Evolutionary conservation across 1,140 invertebrate species (phyloP), one percentile per base, ranked within the genome.

Genomic region (Drosophila parvula): DNA sequence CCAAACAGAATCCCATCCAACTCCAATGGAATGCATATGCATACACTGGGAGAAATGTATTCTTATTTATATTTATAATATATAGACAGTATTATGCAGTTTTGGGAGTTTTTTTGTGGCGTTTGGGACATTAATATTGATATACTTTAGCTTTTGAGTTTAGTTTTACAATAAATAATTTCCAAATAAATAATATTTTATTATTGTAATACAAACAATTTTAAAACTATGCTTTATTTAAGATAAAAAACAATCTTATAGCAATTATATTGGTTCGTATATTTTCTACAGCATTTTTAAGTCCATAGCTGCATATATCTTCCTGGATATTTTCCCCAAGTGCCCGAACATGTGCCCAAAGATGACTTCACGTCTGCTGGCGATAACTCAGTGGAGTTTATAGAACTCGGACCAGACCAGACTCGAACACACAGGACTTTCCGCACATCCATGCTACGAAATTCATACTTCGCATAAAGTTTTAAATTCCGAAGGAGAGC

Each of bases 291-390:
- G 30, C 14, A 51, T 16, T 34, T 32, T 12, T 8, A 12, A 18
- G 7, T 1, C 18, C 11, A 14, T 22, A 22, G 22, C 22, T 2
- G 22, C 22, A 2, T 22, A 14, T 8, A 10, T 14, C 16, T 36
- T 16, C 6, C n/a, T 56, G 2, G 6, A 10, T 5, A 18, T 53
- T 67, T 44, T 5, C 34, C 11, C 4, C 5, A 67, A 67, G 61
- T 69, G 61, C 63, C 45, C 32, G 28, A 11, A 44, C 28, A 14
- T 43, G 18, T 56, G 61, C 53, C 68, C 74, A 47, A 56, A 85
- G 89, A 90, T 88, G 88, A 90, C 78, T 81, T 65, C 89, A 90
- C 89, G 89, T 90, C 89, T 88, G 67, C 74, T 56, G 68, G 78
- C 81, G 89, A 90, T 90, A 90, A 90, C 82, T 90, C 81, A 71